Evolutionary conservation across 1,140 invertebrate species (phyloP).

Genomic region (Euborellia annulipes): DNA sequence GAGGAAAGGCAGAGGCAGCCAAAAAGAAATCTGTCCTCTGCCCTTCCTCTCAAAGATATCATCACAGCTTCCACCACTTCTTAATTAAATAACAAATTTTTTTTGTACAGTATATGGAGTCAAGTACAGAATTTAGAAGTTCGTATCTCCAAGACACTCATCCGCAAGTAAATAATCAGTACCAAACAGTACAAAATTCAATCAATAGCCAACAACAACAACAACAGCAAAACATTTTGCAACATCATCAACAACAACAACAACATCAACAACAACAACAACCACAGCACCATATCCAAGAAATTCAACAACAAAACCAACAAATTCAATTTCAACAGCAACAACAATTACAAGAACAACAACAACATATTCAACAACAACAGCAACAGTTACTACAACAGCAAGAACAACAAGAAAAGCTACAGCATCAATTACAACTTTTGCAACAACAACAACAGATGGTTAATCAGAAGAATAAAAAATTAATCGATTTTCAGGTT

Average conservation of each 20-base stretch:
- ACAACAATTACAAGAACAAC: conserved; percentile 13
- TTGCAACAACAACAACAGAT: conserved; percentile 14
- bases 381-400: conserved; percentile 9
- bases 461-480: conserved; percentile 11
- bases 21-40: not conserved
- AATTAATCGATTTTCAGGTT: conserved; percentile 16
- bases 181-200: conserved; percentile 28
- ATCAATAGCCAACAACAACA: conserved; percentile 23
- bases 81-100: not conserved
- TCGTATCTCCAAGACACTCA: conserved; percentile 21
- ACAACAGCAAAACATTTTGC: conserved; percentile 21
- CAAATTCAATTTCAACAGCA: conserved; percentile 15
- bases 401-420: conserved; percentile 20
- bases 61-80: not conserved
- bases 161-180: conserved; percentile 23
- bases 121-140: conserved; percentile 3
- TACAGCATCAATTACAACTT: conserved; percentile 19
- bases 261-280: conserved; percentile 30
- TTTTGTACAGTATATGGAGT: conserved; percentile 5
- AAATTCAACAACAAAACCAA: conserved; percentile 16
- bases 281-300: conserved; percentile 15
- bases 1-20: no score
- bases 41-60: not conserved
- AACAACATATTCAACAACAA: conserved; percentile 14
- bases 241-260: conserved; percentile 23